These are phyloP conservation scores for Strix occidentalis DNA, from an alignment of 2,797 vertebrate genomes.

Conservation along the genomic window DNA sequence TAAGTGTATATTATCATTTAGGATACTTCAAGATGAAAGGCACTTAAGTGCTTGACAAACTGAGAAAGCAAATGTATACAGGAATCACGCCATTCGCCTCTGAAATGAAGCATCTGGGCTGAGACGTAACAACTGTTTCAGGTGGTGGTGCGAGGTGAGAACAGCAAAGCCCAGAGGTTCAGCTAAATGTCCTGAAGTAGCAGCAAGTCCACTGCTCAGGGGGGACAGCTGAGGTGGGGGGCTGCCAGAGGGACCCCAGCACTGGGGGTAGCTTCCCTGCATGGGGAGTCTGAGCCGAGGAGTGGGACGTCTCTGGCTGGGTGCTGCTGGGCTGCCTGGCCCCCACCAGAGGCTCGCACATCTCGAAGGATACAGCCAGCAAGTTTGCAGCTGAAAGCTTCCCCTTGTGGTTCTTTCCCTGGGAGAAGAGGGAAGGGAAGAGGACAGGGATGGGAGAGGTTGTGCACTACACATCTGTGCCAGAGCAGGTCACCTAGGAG, in stretches of 20 bases:
- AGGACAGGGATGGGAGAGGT: neutral
- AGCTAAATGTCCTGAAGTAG: neutral
- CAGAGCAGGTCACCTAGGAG: neutral
- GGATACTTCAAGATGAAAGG: slow-evolving; percentile 67
- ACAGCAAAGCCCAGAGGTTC: neutral
- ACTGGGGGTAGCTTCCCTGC: neutral
- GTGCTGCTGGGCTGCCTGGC: neutral
- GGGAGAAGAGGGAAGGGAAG: neutral
- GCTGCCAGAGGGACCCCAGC: neutral
- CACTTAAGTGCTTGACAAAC: slow-evolving; percentile 65
- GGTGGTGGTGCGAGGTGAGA: rapidly evolving
- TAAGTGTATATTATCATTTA: slow-evolving; percentile 59
- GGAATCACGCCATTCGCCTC: neutral
- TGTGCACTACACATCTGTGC: rapidly evolving
- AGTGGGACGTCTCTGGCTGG: rapidly evolving
- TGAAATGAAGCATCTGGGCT: slow-evolving; percentile 50
- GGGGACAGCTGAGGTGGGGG: rapidly evolving
- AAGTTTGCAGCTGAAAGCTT: neutral
- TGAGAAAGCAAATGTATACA: slow-evolving; percentile 53
- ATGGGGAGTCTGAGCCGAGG: rapidly evolving
- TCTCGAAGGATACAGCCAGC: neutral
- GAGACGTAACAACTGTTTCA: slow-evolving; percentile 13
- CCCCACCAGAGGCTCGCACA: rapidly evolving
- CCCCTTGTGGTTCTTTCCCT: rapidly evolving
- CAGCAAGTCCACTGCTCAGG: rapidly evolving